phyloP scores from a whole-genome alignment of 2,888 invertebrate species.

The Eupeodes latifasciatus region DNA sequence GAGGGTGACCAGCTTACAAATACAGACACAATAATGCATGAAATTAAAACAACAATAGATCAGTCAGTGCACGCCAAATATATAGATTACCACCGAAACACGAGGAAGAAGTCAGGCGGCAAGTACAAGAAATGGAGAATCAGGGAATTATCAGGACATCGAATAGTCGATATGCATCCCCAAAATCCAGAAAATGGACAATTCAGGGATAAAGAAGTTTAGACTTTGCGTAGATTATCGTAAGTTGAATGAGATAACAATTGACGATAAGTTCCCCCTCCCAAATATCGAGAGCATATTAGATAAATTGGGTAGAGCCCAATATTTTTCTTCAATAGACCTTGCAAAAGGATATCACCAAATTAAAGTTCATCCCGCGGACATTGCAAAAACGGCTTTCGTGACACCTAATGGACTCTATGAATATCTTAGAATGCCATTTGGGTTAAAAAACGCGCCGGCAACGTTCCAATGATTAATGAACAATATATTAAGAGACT shows the following conservation, averaged over 20 bases:
- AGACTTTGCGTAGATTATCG: not conserved
- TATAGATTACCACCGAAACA: slow-evolving; percentile 24
- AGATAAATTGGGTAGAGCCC: not conserved
- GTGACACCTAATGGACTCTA: not conserved
- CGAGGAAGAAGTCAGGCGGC: slow-evolving; percentile 19
- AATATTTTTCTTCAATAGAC: not conserved
- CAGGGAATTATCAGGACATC: slow-evolving; percentile 43
- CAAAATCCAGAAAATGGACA: slow-evolving; percentile 25
- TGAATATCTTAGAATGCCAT: not conserved
- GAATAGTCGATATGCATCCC: slow-evolving; percentile 19
- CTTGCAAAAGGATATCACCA: not conserved
- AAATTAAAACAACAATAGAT: not conserved
- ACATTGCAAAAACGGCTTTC: not conserved
- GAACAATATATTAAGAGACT: slow-evolving; percentile 33
- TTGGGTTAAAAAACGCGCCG: slow-evolving; percentile 38
- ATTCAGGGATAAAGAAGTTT: slow-evolving; percentile 19
- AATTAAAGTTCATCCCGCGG: not conserved
- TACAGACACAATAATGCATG: slow-evolving; percentile 2
- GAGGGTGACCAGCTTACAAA: not conserved
- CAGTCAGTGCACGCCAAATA: not conserved
- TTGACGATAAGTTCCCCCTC: slow-evolving; percentile 34
- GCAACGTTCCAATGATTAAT: slow-evolving; percentile 59
- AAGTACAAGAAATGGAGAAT: slow-evolving; percentile 18
- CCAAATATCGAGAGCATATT: slow-evolving; percentile 38
- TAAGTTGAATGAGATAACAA: slow-evolving; percentile 7